Percentiles rank a stretch among this genome's conserved stretches.
These are phyloP conservation scores for Hippoglossus hippoglossus DNA, from an alignment of 2,797 vertebrate genomes.

Conservation along the genomic window DNA sequence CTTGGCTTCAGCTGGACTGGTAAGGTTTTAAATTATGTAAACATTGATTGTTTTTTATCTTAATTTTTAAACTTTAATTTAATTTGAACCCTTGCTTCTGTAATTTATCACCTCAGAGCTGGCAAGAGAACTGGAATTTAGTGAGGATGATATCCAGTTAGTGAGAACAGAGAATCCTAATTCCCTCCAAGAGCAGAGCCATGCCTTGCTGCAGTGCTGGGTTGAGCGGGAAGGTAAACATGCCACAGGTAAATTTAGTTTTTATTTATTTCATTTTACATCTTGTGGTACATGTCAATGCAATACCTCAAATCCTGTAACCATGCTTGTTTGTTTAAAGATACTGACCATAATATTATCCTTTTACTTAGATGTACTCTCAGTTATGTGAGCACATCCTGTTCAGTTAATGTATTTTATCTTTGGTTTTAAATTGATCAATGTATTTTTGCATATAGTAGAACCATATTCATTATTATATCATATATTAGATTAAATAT, in stretches of 20 bases:
- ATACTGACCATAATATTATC: too few species aligned
- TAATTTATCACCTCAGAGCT: slow-evolving; percentile 82
- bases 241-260: slow-evolving; percentile 87
- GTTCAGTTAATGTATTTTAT: background rate
- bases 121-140: slow-evolving; percentile 96
- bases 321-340: background rate
- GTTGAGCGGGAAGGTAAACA: slow-evolving; percentile 93
- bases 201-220: slow-evolving; percentile 95
- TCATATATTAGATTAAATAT: background rate
- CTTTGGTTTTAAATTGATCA: background rate
- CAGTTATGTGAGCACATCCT: too few species aligned
- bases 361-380: too few species aligned
- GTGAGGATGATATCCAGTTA: slow-evolving; percentile 92
- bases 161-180: slow-evolving; percentile 95
- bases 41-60: background rate
- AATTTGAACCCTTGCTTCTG: slow-evolving; percentile 3
- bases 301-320: background rate
- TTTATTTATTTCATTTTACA: background rate
- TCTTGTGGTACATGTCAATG: background rate
- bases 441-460: background rate
- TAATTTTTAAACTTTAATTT: too few species aligned
- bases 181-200: slow-evolving; percentile 97
- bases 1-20: slow-evolving; percentile 99
- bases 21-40: slow-evolving; percentile 69
- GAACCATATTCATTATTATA: too few species aligned